Evolutionary conservation across 2,113 vertebrate genomes (phyloP).

Genomic region (Tyrannus savana): DNA sequence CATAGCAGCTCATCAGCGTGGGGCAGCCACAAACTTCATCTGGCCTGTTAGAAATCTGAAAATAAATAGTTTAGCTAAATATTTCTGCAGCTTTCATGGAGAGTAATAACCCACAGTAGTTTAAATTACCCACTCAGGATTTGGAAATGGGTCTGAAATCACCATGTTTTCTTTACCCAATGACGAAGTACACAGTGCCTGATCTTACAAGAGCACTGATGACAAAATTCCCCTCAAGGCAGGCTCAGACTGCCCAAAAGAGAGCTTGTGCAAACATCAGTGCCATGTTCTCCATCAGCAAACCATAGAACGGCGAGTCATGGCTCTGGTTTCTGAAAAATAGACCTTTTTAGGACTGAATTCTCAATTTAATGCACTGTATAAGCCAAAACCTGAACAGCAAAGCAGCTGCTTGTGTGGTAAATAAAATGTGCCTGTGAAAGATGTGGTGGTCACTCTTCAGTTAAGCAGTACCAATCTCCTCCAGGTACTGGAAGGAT

Average conservation of each 20-base stretch:
- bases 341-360: background rate
- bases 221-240: background rate
- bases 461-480: background rate
- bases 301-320: background rate
- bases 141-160: background rate
- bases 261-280: background rate
- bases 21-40: background rate
- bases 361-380: background rate
- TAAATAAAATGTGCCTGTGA: background rate
- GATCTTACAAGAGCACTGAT: background rate
- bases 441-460: background rate
- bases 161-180: background rate
- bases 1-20: background rate
- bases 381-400: background rate
- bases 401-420: background rate
- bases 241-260: background rate
- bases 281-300: background rate
- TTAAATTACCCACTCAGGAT: background rate
- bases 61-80: background rate
- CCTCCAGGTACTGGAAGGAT: background rate
- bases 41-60: background rate
- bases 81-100: background rate
- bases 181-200: background rate
- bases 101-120: background rate
- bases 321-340: background rate